Percentiles rank a stretch among this genome's conserved stretches.
These are phyloP conservation scores for Spicauda simplicius DNA, from an alignment of 2,888 invertebrate species.

Conservation along the genomic window DNA sequence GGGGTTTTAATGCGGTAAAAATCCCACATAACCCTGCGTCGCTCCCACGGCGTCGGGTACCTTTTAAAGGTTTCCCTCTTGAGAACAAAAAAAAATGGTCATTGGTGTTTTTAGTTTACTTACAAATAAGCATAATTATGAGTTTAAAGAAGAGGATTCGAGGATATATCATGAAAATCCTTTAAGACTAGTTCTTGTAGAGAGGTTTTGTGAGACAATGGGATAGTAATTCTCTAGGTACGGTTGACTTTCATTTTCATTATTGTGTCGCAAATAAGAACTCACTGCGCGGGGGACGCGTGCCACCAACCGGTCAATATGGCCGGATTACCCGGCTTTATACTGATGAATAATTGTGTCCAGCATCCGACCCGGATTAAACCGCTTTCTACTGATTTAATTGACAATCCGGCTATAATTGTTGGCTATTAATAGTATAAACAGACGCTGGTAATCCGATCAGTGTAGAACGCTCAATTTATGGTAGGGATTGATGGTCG, in stretches of 20 bases:
- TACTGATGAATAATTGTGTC: slow-evolving; percentile 81
- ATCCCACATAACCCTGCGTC: too few species aligned
- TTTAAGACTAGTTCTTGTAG: too few species aligned
- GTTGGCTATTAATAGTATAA: slow-evolving; percentile 73
- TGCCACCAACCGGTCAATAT: slow-evolving; percentile 68
- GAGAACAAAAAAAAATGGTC: too few species aligned
- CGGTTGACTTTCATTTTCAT: slow-evolving; percentile 44
- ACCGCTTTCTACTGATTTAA: slow-evolving; percentile 79
- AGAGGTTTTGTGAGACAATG: too few species aligned
- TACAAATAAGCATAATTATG: too few species aligned
- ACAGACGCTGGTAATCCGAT: slow-evolving; percentile 62
- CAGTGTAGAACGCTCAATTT: slow-evolving; percentile 18
- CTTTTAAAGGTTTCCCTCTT: too few species aligned
- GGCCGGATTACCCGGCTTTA: slow-evolving; percentile 76
- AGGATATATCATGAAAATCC: too few species aligned
- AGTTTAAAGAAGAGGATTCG: too few species aligned
- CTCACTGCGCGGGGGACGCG: slow-evolving; percentile 50
- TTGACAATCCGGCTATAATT: slow-evolving; percentile 78
- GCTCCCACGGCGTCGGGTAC: too few species aligned
- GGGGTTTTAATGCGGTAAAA: too few species aligned
- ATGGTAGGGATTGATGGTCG: background rate
- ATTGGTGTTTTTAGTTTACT: too few species aligned
- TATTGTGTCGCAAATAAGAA: slow-evolving; percentile 67
- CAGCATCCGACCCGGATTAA: slow-evolving; percentile 75
- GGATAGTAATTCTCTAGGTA: too few species aligned